phyloP scores from a whole-genome alignment of 2,797 vertebrate genomes.

The Eutrigla gurnardus region DNA sequence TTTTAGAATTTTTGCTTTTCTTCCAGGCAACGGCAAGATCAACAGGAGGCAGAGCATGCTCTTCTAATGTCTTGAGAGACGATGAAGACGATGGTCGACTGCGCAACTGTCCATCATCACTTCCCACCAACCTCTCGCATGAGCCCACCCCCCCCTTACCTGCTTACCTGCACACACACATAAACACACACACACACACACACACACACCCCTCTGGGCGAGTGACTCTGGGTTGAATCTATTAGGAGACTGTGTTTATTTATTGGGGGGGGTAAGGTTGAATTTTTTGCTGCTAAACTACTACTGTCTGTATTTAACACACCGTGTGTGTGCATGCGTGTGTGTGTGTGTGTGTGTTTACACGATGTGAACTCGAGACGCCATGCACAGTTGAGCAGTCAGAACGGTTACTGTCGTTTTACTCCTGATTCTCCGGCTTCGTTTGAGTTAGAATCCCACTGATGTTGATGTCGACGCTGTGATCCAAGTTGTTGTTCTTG shows the following conservation, averaged over 20 bases:
- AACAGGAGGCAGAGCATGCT: constrained; percentile 99
- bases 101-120: constrained; percentile 32
- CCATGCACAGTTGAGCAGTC: constrained; percentile 81
- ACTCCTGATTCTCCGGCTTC: constrained; percentile 54
- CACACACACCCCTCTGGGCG: constrained; percentile 53
- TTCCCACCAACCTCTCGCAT: constrained; percentile 66
- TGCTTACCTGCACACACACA: constrained; percentile 32
- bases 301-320: constrained; percentile 99
- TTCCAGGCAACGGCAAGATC: constrained; percentile 92
- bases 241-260: constrained; percentile 92
- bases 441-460: constrained; percentile 57
- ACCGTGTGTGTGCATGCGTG: constrained; percentile 83
- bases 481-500: constrained; percentile 72
- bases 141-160: constrained; percentile 60
- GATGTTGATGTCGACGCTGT: constrained; percentile 73
- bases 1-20: background rate
- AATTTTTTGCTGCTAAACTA: constrained; percentile 99
- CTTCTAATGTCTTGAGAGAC: constrained; percentile 47
- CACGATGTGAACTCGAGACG: constrained; percentile 88
- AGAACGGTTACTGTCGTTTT: constrained; percentile 70
- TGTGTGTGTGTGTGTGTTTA: constrained; percentile 80
- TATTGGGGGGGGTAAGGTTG: constrained; percentile 77
- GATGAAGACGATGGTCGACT: constrained; percentile 35
- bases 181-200: constrained; percentile 37
- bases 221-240: constrained; percentile 65